Conservation (phyloP, 2,113 vertebrate genomes). For the Pithys albifrons region DNA sequence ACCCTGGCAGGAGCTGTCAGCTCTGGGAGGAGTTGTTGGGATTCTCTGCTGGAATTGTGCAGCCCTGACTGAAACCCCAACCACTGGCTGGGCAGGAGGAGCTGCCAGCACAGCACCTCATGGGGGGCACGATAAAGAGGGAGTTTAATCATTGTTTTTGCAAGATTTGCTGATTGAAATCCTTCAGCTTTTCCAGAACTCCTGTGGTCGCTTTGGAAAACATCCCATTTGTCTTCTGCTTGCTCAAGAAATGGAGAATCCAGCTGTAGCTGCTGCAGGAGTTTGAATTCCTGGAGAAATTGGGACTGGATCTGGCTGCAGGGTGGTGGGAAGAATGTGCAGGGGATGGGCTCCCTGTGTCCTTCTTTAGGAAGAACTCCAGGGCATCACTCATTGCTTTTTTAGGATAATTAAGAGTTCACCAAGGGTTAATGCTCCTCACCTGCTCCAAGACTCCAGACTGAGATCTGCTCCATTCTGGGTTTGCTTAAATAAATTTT, state of each 20-base stretch:
- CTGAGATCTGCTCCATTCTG: not conserved
- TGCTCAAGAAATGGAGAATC: rapidly evolving
- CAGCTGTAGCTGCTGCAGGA: rapidly evolving
- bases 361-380: not conserved
- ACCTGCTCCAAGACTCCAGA: not conserved
- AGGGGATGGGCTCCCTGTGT: not conserved
- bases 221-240: rapidly evolving
- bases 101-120: not conserved
- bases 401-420: not conserved
- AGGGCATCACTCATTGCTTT: not conserved
- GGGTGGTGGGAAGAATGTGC: not conserved
- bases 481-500: not conserved
- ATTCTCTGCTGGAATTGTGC: not conserved
- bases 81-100: not conserved
- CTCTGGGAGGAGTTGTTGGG: not conserved
- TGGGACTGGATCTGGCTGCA: not conserved
- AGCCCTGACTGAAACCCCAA: not conserved
- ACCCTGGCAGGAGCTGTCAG: not conserved
- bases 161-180: not conserved
- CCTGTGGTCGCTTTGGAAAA: rapidly evolving
- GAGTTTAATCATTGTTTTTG: not conserved
- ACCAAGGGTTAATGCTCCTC: not conserved
- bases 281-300: not conserved
- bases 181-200: not conserved
- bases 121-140: rapidly evolving